Base-by-base conservation (phyloP, 2,113 vertebrate species). In the Vombatus ursinus region DNA sequence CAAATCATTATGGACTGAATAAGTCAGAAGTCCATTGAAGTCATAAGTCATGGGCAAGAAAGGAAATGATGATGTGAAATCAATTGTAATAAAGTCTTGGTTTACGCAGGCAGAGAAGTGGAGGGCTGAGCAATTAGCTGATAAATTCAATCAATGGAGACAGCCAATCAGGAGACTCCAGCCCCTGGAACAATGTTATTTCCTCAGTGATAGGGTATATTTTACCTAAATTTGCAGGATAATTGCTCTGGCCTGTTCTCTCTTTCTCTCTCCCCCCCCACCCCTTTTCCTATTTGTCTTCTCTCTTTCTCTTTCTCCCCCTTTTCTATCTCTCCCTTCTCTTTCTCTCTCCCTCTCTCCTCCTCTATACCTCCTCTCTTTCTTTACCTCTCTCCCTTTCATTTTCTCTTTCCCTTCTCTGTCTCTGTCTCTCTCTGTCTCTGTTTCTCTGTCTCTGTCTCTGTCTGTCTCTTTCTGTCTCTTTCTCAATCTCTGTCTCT, bases 241-340 rank as follows among this genome's bases (percentile, higher is more conserved):
- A 68, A 37, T 68, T 68, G 57, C 19, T n/a, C 31, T 10, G 0
- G 0, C 1, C 6, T 7, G 4, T 2, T 2, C 19, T 4, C 0
- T 14, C 3, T 26, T 0, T 10, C 48, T 3, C 3, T 9, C 3
- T 1, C 8, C 2, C 5, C 28, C 0, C 14, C 5, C 28, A 0
- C 14, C 31, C 19, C 0, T 26, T 14, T 47, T 0, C 6, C 26
- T 10, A 49, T 49, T 49, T 5, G 2, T 49, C 48, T 5, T 24
- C 26, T 50, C 4, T 1, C 10, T 90, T 3, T 37, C 47, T 50
- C 2, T 19, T 2, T 8, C 31, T 48, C 50, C 4, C 24, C 26
- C 16, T 44, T 11, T 1, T 57, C 26, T 22, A 3, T 5, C 12
- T 37, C 2, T 3, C 24, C 1, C 6, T 8, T 23, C 5, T 12